These are phyloP conservation scores for Pseudorhombus dupliciocellatus DNA, from an alignment of 2,113 vertebrate genomes.

Conservation along the genomic window DNA sequence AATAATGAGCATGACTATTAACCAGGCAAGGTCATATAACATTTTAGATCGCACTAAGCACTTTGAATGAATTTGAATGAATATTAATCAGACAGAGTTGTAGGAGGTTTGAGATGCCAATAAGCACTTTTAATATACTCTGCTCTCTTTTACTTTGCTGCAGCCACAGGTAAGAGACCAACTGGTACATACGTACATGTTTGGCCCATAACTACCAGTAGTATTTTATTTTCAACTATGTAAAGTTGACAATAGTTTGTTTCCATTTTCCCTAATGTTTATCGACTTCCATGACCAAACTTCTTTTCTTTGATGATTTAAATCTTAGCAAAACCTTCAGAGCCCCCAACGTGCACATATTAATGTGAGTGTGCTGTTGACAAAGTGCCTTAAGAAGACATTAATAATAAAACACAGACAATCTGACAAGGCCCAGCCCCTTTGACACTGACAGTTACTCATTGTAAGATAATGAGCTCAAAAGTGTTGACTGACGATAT, in stretches of 20 bases:
- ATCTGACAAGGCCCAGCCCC: neutral
- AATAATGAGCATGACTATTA: slow-evolving; percentile 5
- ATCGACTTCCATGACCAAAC: too few relatives aligned
- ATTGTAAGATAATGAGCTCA: neutral
- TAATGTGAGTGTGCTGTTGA: too few relatives aligned
- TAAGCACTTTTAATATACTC: neutral
- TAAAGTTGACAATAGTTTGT: too few relatives aligned
- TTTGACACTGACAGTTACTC: neutral
- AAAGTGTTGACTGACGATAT: neutral
- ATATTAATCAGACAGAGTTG: slow-evolving; percentile 2
- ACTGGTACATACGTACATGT: neutral
- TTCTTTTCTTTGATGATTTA: too few relatives aligned
- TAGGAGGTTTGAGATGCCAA: neutral
- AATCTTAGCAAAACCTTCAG: too few relatives aligned
- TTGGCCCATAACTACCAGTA: neutral
- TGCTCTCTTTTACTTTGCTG: neutral
- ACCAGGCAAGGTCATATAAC: neutral
- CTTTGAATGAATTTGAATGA: slow-evolving; percentile 9
- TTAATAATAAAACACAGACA: neutral
- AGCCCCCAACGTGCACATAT: too few relatives aligned
- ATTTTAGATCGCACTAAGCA: slow-evolving; percentile 1
- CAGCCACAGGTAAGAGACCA: neutral
- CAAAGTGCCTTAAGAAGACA: too few relatives aligned
- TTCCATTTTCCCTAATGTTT: too few relatives aligned
- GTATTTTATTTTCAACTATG: too few relatives aligned